Evolutionary conservation across 2,888 invertebrate genomes (phyloP).

Genomic region (Acleris sparsana): DNA sequence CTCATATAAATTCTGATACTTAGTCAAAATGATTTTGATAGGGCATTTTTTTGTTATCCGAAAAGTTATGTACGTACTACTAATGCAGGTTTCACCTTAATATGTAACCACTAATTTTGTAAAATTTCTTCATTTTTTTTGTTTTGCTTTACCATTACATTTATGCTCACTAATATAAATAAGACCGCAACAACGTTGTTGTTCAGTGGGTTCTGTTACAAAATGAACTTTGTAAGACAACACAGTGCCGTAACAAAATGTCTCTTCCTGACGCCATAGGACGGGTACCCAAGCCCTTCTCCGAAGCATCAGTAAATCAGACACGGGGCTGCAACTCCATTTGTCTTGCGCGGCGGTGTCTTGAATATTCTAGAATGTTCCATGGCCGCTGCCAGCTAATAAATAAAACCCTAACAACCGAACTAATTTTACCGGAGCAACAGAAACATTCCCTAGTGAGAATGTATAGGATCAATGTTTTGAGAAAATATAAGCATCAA

Average conservation of each 20-base stretch:
- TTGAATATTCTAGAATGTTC: slow-evolving; percentile 32
- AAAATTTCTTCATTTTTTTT: too few relatives aligned
- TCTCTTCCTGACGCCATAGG: neutral
- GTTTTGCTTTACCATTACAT: too few relatives aligned
- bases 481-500: slow-evolving; percentile 1
- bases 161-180: too few relatives aligned
- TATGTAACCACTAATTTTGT: too few relatives aligned
- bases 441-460: slow-evolving; percentile 18
- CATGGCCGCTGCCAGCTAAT: slow-evolving; percentile 15
- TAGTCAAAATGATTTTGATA: too few relatives aligned
- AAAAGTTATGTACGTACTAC: too few relatives aligned
- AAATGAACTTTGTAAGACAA: neutral
- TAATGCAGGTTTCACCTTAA: too few relatives aligned
- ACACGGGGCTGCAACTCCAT: slow-evolving; percentile 42
- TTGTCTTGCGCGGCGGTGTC: slow-evolving; percentile 42
- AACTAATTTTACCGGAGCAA: slow-evolving; percentile 18
- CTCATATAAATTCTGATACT: too few relatives aligned
- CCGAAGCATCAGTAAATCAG: slow-evolving; percentile 48
- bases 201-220: too few relatives aligned
- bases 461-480: slow-evolving; percentile 18
- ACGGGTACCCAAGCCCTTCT: slow-evolving; percentile 9
- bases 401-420: slow-evolving; percentile 21
- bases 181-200: too few relatives aligned
- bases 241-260: neutral
- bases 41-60: too few relatives aligned